These are phyloP conservation scores for Myotis planiceps DNA, from an alignment of 2,797 vertebrate genomes.

Conservation along the genomic window DNA sequence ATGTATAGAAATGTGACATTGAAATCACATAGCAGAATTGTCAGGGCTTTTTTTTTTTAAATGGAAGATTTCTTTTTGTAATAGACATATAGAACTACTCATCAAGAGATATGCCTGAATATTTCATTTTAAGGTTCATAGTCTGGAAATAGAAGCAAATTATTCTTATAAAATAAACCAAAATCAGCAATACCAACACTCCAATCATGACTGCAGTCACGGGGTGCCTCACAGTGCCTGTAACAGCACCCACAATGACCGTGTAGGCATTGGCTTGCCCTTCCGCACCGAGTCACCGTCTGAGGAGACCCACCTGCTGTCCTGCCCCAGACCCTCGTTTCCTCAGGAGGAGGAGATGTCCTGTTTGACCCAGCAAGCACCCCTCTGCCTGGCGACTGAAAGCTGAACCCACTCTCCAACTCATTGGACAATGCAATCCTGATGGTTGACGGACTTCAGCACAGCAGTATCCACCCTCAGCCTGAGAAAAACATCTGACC, in stretches of 20 bases:
- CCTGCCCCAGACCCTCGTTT: neutral
- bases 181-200: neutral
- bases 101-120: neutral
- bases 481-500: neutral
- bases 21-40: neutral
- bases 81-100: neutral
- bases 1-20: neutral
- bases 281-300: rapidly evolving
- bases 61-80: neutral
- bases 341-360: neutral
- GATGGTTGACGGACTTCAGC: neutral
- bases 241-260: neutral
- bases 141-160: constrained; percentile 8
- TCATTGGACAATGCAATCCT: too few relatives aligned
- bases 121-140: neutral
- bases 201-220: neutral
- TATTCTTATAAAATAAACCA: neutral
- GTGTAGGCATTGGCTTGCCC: neutral
- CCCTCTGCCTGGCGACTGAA: neutral
- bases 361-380: neutral
- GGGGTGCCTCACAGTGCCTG: neutral
- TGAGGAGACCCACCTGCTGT: neutral
- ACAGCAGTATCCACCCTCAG: neutral
- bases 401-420: neutral
- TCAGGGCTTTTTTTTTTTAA: neutral